Percentiles rank a stretch among this genome's conserved stretches.
These are phyloP conservation scores for Columba janthina DNA, from an alignment of 2,113 vertebrate genomes.

Conservation along the genomic window DNA sequence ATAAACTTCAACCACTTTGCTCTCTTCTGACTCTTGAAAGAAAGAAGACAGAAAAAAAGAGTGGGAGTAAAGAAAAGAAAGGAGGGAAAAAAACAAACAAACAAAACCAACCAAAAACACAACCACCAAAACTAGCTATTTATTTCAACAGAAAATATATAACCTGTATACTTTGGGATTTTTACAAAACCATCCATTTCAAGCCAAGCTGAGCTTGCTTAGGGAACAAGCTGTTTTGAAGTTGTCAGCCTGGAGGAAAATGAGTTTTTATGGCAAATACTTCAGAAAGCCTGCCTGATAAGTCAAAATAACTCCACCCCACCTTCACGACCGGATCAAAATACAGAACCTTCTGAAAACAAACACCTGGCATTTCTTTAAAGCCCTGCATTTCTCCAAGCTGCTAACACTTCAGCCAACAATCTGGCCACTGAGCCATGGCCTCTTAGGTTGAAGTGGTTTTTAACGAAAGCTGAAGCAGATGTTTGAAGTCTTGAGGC, in stretches of 20 bases:
- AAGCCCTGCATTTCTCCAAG: not conserved
- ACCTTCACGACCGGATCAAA: not conserved
- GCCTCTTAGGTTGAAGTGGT: not conserved
- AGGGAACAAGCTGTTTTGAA: not conserved
- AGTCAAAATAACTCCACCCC: not conserved
- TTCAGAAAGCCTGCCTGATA: not conserved
- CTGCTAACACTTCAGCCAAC: not conserved
- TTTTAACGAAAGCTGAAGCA: not conserved
- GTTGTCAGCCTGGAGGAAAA: not conserved
- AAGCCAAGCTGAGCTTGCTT: not conserved
- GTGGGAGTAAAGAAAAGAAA: too few species aligned
- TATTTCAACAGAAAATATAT: not conserved
- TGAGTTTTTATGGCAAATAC: not conserved
- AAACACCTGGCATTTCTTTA: not conserved
- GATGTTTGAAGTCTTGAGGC: not conserved
- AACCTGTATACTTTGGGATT: not conserved
- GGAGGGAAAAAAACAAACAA: too few species aligned
- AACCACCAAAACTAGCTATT: not conserved
- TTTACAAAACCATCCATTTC: not conserved
- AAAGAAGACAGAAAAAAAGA: fast-evolving
- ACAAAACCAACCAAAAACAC: not conserved
- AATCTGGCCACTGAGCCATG: not conserved
- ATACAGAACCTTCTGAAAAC: not conserved
- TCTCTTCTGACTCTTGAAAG: not conserved
- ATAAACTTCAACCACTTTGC: not conserved